phyloP scores from a whole-genome alignment of 2,888 invertebrate species.

The Tachina grossa region DNA sequence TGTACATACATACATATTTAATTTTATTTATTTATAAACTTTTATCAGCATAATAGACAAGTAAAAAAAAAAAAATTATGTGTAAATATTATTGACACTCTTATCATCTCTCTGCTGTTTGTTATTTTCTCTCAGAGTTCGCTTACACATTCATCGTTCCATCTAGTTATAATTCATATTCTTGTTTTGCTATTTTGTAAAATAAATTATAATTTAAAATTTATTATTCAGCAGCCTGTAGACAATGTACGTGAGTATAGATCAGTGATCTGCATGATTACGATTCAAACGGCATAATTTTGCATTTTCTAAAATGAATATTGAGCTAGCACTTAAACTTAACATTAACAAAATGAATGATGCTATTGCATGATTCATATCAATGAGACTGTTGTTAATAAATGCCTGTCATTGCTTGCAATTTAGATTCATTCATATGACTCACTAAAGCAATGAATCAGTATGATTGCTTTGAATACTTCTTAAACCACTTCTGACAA shows the following conservation, averaged over 20 bases:
- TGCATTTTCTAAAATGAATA: too few relatives aligned
- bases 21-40: conserved; percentile 44
- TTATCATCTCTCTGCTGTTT: conserved; percentile 30
- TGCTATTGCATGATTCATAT: too few relatives aligned
- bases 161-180: conserved; percentile 7
- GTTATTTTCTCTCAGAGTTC: conserved; percentile 12
- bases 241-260: not conserved
- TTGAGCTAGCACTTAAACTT: too few relatives aligned
- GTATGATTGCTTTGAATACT: too few relatives aligned
- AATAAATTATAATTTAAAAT: conserved; percentile 20
- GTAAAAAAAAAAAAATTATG: not conserved
- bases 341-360: too few relatives aligned
- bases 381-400: too few relatives aligned
- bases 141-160: conserved; percentile 23
- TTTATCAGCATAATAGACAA: conserved; percentile 42
- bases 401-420: too few relatives aligned
- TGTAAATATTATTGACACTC: conserved; percentile 16
- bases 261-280: too few relatives aligned
- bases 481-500: too few relatives aligned
- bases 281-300: too few relatives aligned
- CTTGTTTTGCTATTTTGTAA: conserved; percentile 20
- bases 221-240: conserved; percentile 11
- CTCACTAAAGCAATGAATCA: too few relatives aligned
- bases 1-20: not conserved
- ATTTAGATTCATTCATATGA: too few relatives aligned